Conservation (phyloP, 2,797 vertebrate species). For the Sebastes trivittatus region DNA sequence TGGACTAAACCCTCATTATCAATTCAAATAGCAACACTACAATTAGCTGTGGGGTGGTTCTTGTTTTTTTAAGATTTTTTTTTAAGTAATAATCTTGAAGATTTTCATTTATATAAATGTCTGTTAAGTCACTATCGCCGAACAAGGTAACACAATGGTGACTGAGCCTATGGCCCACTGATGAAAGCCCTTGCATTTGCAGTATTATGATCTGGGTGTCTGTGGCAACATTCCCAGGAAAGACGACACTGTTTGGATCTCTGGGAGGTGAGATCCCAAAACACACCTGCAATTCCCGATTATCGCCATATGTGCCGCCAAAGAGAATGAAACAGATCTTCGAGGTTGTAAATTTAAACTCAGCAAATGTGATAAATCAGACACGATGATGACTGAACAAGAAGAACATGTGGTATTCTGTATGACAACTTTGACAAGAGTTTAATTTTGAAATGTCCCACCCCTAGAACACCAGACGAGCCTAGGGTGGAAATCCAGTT, state of each 20-base stretch:
- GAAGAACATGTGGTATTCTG: not conserved
- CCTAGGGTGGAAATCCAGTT: not conserved
- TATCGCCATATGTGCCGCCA: not conserved
- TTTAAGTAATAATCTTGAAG: not conserved
- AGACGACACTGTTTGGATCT: not conserved
- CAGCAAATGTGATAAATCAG: not conserved
- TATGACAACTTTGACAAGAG: not conserved
- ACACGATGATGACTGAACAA: not conserved
- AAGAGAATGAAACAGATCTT: not conserved
- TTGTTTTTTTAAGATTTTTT: not conserved
- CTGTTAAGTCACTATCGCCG: not conserved
- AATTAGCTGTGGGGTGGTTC: not conserved
- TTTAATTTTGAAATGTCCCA: slow-evolving; percentile 3
- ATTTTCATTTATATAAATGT: not conserved
- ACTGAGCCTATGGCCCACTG: not conserved
- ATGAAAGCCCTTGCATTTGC: not conserved
- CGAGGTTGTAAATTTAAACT: not conserved
- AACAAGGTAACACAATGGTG: too few species aligned
- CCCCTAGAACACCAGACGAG: not conserved
- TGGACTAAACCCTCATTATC: not conserved
- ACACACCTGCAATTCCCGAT: not conserved
- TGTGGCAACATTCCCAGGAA: not conserved
- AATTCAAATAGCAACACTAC: not conserved
- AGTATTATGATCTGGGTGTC: not conserved
- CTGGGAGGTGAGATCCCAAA: not conserved